Evolutionary conservation across 37 sponge, comb jelly and placozoan genomes (phyloP).

Genomic region (Agelas oroides): DNA sequence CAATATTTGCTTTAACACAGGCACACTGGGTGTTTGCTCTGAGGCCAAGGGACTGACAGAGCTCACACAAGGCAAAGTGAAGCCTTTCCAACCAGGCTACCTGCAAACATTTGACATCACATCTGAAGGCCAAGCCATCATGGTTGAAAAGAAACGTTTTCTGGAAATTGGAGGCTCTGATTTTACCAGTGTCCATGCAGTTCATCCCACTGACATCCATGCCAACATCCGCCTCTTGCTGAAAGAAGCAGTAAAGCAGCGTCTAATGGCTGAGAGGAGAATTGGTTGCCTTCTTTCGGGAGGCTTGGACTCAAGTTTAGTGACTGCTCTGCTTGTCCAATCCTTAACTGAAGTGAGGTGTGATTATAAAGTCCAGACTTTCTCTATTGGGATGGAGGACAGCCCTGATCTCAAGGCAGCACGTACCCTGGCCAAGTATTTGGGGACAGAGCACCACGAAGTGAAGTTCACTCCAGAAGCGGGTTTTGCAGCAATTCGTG

Average conservation of each 20-base stretch:
- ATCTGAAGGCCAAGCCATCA: slow-evolving; percentile 11
- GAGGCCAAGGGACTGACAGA: slow-evolving; percentile 66
- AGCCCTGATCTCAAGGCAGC: slow-evolving; percentile 68
- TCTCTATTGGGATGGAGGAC: slow-evolving; percentile 79
- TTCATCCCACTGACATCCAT: slow-evolving; percentile 3
- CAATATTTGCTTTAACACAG: neutral
- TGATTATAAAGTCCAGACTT: slow-evolving; percentile 60
- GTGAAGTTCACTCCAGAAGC: slow-evolving; percentile 63
- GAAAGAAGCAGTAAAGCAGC: slow-evolving; percentile 65
- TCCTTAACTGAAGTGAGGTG: slow-evolving; percentile 29
- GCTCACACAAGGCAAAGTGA: slow-evolving; percentile 19
- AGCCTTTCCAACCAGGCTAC: slow-evolving; percentile 62
- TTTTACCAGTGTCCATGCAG: neutral
- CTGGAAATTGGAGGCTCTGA: slow-evolving; percentile 19
- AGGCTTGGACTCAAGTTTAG: slow-evolving; percentile 80
- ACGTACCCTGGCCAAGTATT: slow-evolving; percentile 48
- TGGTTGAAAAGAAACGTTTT: neutral
- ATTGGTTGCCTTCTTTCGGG: slow-evolving; percentile 72
- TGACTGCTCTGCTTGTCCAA: slow-evolving; percentile 65
- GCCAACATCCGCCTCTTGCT: slow-evolving; percentile 55
- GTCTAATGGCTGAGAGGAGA: slow-evolving; percentile 60
- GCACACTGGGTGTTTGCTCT: slow-evolving; percentile 32
- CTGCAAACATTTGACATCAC: slow-evolving; percentile 17
- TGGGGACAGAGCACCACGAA: slow-evolving; percentile 75
- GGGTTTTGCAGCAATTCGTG: slow-evolving; percentile 56